These are phyloP conservation scores for Carposina sasakii DNA, from an alignment of 1,140 invertebrate species.

Conservation along the genomic window DNA sequence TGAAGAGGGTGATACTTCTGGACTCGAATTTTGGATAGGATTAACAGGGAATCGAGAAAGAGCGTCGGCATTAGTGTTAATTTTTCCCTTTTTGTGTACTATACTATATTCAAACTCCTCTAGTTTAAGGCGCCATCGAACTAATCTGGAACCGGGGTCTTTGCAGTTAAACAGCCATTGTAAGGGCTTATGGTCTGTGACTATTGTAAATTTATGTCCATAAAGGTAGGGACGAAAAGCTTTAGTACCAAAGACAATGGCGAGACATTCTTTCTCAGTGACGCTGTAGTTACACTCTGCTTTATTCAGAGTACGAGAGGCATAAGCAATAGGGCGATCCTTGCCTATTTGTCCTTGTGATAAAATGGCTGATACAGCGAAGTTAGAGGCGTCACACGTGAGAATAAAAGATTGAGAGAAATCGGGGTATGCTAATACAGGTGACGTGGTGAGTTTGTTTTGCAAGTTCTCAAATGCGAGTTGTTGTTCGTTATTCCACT, in stretches of 20 bases:
- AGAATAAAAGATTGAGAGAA: conserved; percentile 39
- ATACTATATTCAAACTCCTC: no score
- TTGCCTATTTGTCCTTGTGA: conserved; percentile 32
- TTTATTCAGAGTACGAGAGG: conserved; percentile 33
- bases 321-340: conserved; percentile 39
- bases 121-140: no score
- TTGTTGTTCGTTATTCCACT: conserved; percentile 16
- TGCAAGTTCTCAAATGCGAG: conserved; percentile 17
- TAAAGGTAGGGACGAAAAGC: conserved; percentile 54
- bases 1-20: no score
- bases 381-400: conserved; percentile 50
- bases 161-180: background rate
- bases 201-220: conserved; percentile 59
- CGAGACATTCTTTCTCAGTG: conserved; percentile 29
- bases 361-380: conserved; percentile 50
- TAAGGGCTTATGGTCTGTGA: conserved; percentile 62
- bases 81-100: no score
- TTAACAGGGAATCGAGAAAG: no score
- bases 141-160: no score
- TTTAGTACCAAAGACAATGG: conserved; percentile 49
- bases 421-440: conserved; percentile 33
- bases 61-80: no score
- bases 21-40: no score
- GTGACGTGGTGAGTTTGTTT: conserved; percentile 10
- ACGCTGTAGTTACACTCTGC: conserved; percentile 23